Evolutionary conservation across 2,113 vertebrate species (phyloP).

Genomic region (Edolisoma coerulescens): DNA sequence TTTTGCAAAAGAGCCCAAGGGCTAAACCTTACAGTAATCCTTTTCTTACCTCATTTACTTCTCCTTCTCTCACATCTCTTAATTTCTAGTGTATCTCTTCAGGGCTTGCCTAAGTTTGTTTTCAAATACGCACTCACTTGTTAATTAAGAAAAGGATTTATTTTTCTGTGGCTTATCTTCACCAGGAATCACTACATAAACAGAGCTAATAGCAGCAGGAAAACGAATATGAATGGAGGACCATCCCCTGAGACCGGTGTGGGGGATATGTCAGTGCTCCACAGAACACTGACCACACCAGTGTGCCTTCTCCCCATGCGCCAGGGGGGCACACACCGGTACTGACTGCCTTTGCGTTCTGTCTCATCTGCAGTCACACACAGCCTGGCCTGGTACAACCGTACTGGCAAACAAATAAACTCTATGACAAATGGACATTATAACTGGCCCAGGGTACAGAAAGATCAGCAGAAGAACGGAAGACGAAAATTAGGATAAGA

Average conservation of each 20-base stretch:
- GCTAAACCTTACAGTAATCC: not conserved
- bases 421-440: accelerated
- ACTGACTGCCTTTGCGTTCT: accelerated
- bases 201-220: not conserved
- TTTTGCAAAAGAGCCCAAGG: not conserved
- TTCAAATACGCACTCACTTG: not conserved
- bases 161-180: not conserved
- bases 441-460: not conserved
- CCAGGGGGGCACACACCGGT: accelerated
- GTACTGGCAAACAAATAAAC: accelerated
- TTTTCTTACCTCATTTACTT: not conserved
- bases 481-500: not conserved
- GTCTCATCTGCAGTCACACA: not conserved
- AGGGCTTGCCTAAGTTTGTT: not conserved
- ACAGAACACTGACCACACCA: not conserved
- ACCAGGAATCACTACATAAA: not conserved
- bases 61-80: not conserved
- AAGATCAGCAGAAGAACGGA: not conserved
- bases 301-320: accelerated
- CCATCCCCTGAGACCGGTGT: not conserved
- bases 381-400: not conserved
- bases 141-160: not conserved
- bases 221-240: not conserved
- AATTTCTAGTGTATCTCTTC: not conserved
- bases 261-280: not conserved